Evolutionary conservation across 1,140 invertebrate species (phyloP).

Genomic region (Nephila pilipes): DNA sequence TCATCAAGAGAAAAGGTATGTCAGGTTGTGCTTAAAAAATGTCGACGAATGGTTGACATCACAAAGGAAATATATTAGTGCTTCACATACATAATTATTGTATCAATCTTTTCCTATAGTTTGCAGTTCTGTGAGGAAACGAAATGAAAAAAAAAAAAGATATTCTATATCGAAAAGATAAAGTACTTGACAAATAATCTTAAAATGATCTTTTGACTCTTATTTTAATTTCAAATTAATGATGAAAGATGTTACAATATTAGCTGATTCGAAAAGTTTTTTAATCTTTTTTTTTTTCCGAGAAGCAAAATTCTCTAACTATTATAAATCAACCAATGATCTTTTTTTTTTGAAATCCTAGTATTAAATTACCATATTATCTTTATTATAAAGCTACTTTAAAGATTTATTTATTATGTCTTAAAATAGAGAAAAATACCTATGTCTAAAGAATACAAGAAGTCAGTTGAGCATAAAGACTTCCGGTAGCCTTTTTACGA

Average conservation of each 20-base stretch:
- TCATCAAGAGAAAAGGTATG: conserved; percentile 16
- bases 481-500: too few species aligned
- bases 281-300: neutral
- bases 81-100: neutral
- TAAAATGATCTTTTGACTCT: neutral
- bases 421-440: too few species aligned
- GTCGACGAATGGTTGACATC: conserved; percentile 15
- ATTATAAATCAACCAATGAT: too few species aligned
- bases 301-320: too few species aligned
- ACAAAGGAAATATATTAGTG: conserved; percentile 3
- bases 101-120: conserved; percentile 14
- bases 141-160: neutral
- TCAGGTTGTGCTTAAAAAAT: neutral
- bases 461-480: too few species aligned
- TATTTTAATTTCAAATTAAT: neutral
- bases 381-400: too few species aligned
- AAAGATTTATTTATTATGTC: too few species aligned
- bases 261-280: neutral
- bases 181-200: neutral
- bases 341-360: too few species aligned
- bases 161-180: neutral
- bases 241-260: neutral
- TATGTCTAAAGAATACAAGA: too few species aligned
- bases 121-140: neutral
- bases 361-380: too few species aligned